A percentile compares a stretch with the other conserved stretches of the same genome.
phyloP scores from a whole-genome alignment of 2,113 vertebrate genomes.

The Platichthys flesus region DNA sequence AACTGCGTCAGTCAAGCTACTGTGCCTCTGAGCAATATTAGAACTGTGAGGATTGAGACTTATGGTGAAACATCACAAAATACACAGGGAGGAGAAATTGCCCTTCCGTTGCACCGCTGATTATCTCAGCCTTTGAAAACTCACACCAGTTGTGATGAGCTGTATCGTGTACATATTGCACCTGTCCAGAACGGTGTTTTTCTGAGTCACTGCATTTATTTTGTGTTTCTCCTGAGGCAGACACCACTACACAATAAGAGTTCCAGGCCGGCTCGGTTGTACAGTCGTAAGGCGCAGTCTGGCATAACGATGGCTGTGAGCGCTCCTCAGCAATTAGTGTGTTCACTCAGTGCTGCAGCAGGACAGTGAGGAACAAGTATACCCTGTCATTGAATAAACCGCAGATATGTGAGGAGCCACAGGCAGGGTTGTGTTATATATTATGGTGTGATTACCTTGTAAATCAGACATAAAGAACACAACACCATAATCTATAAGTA shows the following conservation, averaged over 20 bases:
- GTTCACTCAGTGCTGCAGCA: background rate
- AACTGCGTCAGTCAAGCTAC: conserved; percentile 1
- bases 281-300: background rate
- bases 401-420: conserved; percentile 24
- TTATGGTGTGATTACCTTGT: background rate
- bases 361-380: background rate
- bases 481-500: background rate
- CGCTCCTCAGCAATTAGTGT: background rate
- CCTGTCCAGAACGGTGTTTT: conserved; percentile 14
- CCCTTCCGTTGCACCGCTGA: conserved; percentile 4
- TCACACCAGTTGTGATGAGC: conserved; percentile 13
- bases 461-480: background rate
- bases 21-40: background rate
- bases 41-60: conserved; percentile 14
- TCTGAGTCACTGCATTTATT: conserved; percentile 39
- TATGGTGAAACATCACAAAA: conserved; percentile 7
- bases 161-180: conserved; percentile 23
- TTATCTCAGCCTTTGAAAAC: conserved; percentile 15
- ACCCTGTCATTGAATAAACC: conserved; percentile 7
- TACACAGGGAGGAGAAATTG: conserved; percentile 3
- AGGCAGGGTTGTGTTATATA: background rate
- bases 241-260: conserved; percentile 13
- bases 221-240: conserved; percentile 38
- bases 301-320: background rate
- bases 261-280: background rate